phyloP scores from a whole-genome alignment of 2,888 invertebrate species.

The Baronia brevicornis region DNA sequence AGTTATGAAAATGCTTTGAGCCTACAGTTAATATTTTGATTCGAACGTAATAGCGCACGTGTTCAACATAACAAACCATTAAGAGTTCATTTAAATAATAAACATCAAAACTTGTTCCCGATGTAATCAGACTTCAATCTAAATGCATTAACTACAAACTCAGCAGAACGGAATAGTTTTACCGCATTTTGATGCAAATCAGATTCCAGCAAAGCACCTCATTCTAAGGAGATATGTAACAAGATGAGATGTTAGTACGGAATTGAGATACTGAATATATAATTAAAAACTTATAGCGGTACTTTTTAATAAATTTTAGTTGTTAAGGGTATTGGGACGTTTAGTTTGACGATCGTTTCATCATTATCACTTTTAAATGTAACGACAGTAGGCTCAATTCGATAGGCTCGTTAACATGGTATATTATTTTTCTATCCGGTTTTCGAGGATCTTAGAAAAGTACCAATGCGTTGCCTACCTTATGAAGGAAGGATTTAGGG shows the following conservation, averaged over 20 bases:
- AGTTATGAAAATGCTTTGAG: too few relatives aligned
- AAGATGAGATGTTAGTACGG: constrained; percentile 9
- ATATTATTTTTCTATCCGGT: too few relatives aligned
- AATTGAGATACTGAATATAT: constrained; percentile 6
- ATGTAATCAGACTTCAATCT: constrained; percentile 14
- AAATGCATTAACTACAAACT: constrained; percentile 21
- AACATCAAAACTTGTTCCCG: constrained; percentile 19
- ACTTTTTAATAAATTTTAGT: too few relatives aligned
- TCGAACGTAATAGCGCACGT: constrained; percentile 1
- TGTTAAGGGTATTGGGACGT: too few relatives aligned
- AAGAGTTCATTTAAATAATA: constrained; percentile 20
- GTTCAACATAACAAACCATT: constrained; percentile 15
- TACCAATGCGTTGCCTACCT: too few relatives aligned
- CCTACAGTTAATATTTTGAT: neutral
- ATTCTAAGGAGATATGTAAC: constrained; percentile 3
- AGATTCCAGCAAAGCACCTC: constrained; percentile 12
- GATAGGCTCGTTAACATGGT: too few relatives aligned
- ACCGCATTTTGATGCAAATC: constrained; percentile 19
- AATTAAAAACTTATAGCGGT: neutral
- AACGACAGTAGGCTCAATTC: too few relatives aligned
- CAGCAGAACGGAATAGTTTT: constrained; percentile 16
- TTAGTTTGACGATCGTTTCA: too few relatives aligned
- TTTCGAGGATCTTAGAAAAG: too few relatives aligned
- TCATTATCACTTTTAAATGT: too few relatives aligned
- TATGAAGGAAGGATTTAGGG: too few relatives aligned